Conservation (phyloP, 2,888 invertebrate species). For the Nysson spinosus region DNA sequence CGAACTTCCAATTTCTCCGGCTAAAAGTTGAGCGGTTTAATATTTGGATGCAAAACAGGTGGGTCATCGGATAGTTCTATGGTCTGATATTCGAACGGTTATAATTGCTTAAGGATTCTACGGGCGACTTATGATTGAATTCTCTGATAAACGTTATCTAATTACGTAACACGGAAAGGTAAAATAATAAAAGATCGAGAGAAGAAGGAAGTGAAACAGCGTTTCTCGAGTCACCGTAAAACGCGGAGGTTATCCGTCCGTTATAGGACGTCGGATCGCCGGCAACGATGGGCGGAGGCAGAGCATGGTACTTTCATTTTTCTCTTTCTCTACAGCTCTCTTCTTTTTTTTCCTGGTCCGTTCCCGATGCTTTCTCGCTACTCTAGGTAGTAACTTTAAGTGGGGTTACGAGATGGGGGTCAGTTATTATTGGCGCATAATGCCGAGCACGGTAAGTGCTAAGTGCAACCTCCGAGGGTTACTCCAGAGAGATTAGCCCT, state of each 20-base stretch:
- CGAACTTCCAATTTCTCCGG: no score
- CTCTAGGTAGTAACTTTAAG: constrained; percentile 37
- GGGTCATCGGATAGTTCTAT: no score
- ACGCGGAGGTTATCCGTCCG: constrained; percentile 22
- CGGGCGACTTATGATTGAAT: no score
- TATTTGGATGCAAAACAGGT: no score
- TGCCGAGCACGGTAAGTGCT: constrained; percentile 52
- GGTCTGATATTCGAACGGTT: no score
- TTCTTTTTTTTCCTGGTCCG: constrained; percentile 15
- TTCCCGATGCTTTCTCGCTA: constrained; percentile 20
- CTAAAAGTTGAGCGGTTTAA: no score
- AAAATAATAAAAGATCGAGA: no score
- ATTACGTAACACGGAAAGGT: no score
- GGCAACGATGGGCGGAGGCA: constrained; percentile 37
- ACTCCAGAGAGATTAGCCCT: constrained; percentile 53
- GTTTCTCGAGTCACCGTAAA: no score
- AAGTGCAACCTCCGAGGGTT: constrained; percentile 50
- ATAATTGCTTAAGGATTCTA: no score
- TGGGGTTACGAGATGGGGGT: constrained; percentile 55
- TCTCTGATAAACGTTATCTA: no score
- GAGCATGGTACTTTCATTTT: constrained; percentile 30
- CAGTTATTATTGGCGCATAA: constrained; percentile 57
- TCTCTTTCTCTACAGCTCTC: constrained; percentile 14
- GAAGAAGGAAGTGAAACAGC: no score
- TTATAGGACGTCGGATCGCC: constrained; percentile 22